Conservation (phyloP, 2,113 vertebrate genomes). For the Equus przewalskii region DNA sequence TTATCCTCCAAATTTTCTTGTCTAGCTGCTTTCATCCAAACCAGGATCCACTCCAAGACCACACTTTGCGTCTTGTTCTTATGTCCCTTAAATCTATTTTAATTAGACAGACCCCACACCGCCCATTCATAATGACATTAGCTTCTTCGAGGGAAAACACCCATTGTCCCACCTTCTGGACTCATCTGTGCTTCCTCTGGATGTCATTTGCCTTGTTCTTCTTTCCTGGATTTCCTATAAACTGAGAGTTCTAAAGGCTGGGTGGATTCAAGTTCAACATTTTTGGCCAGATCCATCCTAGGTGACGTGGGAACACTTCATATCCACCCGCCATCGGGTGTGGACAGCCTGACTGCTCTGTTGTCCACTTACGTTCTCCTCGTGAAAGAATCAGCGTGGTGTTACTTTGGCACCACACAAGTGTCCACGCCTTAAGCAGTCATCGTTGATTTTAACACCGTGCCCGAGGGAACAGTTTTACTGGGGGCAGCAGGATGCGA, state of each 20-base stretch:
- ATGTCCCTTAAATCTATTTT: background rate
- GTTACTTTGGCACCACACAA: background rate
- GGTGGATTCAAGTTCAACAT: background rate
- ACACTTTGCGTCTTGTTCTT: background rate
- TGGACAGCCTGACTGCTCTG: background rate
- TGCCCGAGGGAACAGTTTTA: background rate
- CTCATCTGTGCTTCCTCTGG: background rate
- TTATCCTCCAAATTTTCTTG: background rate
- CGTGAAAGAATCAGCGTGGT: background rate
- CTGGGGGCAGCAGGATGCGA: background rate
- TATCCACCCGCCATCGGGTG: accelerated
- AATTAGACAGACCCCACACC: background rate
- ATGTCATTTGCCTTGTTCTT: background rate
- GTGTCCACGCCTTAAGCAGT: background rate
- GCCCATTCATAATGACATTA: background rate
- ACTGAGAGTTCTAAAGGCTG: background rate
- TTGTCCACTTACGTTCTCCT: background rate
- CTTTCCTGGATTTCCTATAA: background rate
- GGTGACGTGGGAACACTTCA: background rate
- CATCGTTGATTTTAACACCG: background rate
- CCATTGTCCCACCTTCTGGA: too few species aligned
- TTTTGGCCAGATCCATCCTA: background rate
- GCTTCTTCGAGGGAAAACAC: too few species aligned
- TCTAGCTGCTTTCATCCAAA: background rate
- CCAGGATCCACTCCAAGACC: background rate